phyloP scores from a whole-genome alignment of 2,797 vertebrate genomes.

The Protonibea diacanthus region DNA sequence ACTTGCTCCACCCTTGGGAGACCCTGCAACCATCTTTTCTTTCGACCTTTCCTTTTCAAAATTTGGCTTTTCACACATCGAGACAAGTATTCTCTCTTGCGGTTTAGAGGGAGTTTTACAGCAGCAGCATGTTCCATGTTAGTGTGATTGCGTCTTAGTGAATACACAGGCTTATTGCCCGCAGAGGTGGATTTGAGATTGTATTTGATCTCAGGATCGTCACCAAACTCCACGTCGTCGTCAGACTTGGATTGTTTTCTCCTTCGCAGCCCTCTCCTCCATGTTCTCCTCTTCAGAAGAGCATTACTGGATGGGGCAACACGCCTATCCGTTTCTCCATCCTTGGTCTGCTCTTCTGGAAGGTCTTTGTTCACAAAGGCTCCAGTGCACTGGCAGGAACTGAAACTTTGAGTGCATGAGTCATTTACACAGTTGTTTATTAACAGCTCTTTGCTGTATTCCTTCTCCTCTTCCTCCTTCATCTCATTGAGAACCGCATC shows the following conservation, averaged over 20 bases:
- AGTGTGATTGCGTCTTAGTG: conserved; percentile 70
- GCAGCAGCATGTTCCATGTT: conserved; percentile 61
- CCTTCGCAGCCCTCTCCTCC: conserved; percentile 67
- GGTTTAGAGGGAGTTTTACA: conserved; percentile 70
- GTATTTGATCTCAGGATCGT: conserved; percentile 80
- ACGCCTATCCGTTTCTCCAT: conserved; percentile 7
- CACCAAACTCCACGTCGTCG: conserved; percentile 71
- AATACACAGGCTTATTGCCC: conserved; percentile 65
- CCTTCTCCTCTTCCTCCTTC: conserved; percentile 84
- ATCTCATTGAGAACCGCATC: conserved; percentile 86
- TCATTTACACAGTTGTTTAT: conserved; percentile 62
- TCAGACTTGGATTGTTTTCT: conserved; percentile 62
- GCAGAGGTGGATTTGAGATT: conserved; percentile 57
- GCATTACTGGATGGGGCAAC: conserved; percentile 26
- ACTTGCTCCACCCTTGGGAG: conserved; percentile 67
- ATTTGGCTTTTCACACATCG: conserved; percentile 83
- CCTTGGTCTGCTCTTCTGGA: conserved; percentile 11
- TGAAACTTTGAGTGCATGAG: conserved; percentile 21
- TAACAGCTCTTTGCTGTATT: conserved; percentile 62
- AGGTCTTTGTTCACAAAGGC: conserved; percentile 17
- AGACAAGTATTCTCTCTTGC: conserved; percentile 82
- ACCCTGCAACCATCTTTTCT: conserved; percentile 83
- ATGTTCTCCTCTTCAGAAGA: conserved; percentile 72
- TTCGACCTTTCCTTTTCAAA: conserved; percentile 84
- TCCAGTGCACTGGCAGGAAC: conserved; percentile 39